Evolutionary conservation across 2,888 invertebrate genomes (phyloP), one percentile per base, ranked within the genome.

Genomic region (Pinctada fucata): DNA sequence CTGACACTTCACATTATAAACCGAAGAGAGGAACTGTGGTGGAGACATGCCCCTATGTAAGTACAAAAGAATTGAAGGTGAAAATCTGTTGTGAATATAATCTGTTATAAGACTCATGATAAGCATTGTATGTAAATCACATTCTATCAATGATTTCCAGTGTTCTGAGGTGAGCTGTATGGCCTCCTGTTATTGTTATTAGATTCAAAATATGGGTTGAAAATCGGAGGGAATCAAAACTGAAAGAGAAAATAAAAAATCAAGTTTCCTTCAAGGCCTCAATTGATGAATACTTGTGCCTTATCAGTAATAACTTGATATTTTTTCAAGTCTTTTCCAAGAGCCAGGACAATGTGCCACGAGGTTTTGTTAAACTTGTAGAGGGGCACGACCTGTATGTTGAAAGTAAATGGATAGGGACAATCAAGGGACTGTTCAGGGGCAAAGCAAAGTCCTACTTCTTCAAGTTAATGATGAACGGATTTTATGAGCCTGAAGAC

Each of bases 381-480:
- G 69, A 69, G n/a, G 69, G 69, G 10, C 69, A 50, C 5, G 63
- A 72, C 31, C 58, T 72, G 5, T 65, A 13, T 51, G 63, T 48
- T 47, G 45, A 63, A 1, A 49, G 16, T 13, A 72, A 72, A n/a
- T 72, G 63, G 72, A 45, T 64, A 1, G 10, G 47, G 4, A 64
- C 63, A n/a, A 5, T 63, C 6, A 52, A 72, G 48, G 49, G 64
- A 6, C 48, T 64, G 3, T 72, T 72, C 64, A 72, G 49, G n/a
- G 72, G 72, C 47, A 72, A 72, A 48, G 63, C 72, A 3, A 72
- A 72, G 49, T 64, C 72, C 1, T 64, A 72, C 47, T 72, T 63
- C n/a, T 64, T 72, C 4, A 72, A 72, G 16, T n/a, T 72, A 5
- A 47, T 64, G 3, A 72, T 72, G 64, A 72, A 72, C 64, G 72